Evolutionary conservation across 2,888 invertebrate species (phyloP).

Genomic region (Pardosa pseudoannulata): DNA sequence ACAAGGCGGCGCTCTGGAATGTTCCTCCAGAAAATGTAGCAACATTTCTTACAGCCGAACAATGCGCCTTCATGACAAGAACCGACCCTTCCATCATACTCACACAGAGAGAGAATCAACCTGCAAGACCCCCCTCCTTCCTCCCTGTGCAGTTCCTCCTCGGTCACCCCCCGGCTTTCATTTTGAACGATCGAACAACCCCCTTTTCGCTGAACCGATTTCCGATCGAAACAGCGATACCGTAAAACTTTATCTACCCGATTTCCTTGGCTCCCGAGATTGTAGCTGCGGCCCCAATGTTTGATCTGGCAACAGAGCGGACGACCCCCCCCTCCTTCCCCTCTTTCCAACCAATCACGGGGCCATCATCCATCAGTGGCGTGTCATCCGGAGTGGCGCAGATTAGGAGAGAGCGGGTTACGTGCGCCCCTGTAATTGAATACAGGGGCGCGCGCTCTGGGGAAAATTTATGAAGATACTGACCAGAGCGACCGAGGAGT

Average conservation of each 20-base stretch:
- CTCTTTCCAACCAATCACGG: not conserved
- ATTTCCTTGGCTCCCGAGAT: not conserved
- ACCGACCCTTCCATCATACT: not conserved
- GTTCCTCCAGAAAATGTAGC: not conserved
- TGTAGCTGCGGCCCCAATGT: not conserved
- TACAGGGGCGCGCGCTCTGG: conserved; percentile 17
- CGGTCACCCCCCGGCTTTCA: not conserved
- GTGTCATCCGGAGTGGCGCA: not conserved
- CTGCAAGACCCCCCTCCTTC: too few relatives aligned
- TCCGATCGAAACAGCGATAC: not conserved
- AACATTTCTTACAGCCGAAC: conserved; percentile 15
- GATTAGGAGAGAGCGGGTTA: not conserved
- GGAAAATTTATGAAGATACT: conserved; percentile 68
- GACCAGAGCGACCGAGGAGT: conserved; percentile 67
- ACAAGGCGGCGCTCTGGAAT: too few relatives aligned
- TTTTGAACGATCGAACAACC: conserved; percentile 13
- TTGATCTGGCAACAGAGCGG: conserved; percentile 4
- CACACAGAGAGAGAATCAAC: not conserved
- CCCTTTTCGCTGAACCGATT: not conserved
- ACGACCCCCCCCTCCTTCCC: not conserved
- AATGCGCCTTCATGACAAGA: not conserved
- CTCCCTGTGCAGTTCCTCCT: too few relatives aligned
- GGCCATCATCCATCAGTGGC: conserved; percentile 12
- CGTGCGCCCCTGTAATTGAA: conserved; percentile 19
- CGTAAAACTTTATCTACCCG: not conserved